Evolutionary conservation across 2,797 vertebrate genomes (phyloP).

Genomic region (Psittacula echo): DNA sequence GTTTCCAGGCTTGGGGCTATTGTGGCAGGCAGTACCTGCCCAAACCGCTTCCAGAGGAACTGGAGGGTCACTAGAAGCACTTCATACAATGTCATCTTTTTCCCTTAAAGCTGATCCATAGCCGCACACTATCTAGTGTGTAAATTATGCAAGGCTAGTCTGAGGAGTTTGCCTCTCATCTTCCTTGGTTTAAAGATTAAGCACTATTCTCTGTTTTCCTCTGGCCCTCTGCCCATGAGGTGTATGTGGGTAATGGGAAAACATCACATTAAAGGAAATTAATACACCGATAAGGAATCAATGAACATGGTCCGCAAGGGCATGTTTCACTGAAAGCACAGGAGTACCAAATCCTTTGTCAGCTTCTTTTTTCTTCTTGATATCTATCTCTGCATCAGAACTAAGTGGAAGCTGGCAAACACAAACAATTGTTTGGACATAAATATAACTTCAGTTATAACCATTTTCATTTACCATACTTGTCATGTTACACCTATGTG

Average conservation of each 20-base stretch:
- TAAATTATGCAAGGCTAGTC: not conserved
- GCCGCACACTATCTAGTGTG: not conserved
- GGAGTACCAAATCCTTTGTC: not conserved
- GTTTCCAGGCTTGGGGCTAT: not conserved
- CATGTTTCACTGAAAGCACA: not conserved
- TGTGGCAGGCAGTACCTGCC: not conserved
- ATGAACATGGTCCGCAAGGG: not conserved
- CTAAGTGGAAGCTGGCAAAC: not conserved
- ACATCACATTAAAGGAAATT: not conserved
- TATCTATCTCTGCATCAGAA: not conserved
- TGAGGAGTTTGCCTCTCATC: not conserved
- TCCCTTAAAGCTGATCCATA: not conserved
- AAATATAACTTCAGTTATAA: not conserved
- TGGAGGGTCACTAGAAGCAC: not conserved
- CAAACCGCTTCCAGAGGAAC: not conserved
- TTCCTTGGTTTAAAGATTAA: not conserved
- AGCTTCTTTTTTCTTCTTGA: not conserved
- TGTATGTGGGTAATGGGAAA: not conserved
- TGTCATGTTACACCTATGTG: not conserved
- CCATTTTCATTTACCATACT: not conserved
- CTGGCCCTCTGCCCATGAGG: not conserved
- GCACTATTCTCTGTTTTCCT: not conserved
- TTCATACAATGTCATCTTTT: not conserved
- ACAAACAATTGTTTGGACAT: not conserved
- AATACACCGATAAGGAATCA: not conserved